A percentile compares a stretch with the other conserved stretches of the same genome.
Evolutionary conservation across 1,140 invertebrate genomes (phyloP).

Genomic region (Drosophila subpulchrella): DNA sequence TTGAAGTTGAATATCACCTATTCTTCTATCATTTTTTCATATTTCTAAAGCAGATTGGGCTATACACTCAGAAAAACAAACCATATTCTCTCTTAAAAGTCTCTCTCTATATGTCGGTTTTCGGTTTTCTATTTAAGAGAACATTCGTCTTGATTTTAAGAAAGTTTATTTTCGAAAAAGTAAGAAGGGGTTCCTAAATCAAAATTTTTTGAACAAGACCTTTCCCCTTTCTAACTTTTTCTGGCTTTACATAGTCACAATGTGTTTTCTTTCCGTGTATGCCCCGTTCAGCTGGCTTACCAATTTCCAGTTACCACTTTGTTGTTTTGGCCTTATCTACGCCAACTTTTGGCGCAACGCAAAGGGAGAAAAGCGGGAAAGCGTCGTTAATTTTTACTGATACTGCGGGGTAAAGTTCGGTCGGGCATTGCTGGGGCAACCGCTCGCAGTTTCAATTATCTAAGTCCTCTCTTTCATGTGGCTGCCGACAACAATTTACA

Average conservation of each 20-base stretch:
- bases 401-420: constrained; percentile 14
- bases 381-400: constrained; percentile 79
- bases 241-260: not conserved
- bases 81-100: too few species aligned
- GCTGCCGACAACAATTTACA: constrained; percentile 56
- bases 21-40: too few species aligned
- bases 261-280: not conserved
- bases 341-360: constrained; percentile 65
- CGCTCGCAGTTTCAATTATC: constrained; percentile 74
- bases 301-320: constrained; percentile 62
- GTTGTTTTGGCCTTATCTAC: constrained; percentile 67
- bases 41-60: too few species aligned
- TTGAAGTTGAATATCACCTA: too few species aligned
- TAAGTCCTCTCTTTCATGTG: constrained; percentile 72
- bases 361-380: constrained; percentile 49
- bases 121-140: too few species aligned
- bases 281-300: constrained; percentile 7
- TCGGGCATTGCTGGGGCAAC: constrained; percentile 33
- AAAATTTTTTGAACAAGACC: too few species aligned
- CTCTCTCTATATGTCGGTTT: too few species aligned
- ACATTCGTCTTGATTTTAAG: too few species aligned
- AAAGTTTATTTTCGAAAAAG: too few species aligned
- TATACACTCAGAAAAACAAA: too few species aligned
- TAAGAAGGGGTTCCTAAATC: too few species aligned
- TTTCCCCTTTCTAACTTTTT: too few species aligned